These are phyloP conservation scores for Leptarthrus brevirostris DNA, from an alignment of 2,888 invertebrate species.

Conservation along the genomic window DNA sequence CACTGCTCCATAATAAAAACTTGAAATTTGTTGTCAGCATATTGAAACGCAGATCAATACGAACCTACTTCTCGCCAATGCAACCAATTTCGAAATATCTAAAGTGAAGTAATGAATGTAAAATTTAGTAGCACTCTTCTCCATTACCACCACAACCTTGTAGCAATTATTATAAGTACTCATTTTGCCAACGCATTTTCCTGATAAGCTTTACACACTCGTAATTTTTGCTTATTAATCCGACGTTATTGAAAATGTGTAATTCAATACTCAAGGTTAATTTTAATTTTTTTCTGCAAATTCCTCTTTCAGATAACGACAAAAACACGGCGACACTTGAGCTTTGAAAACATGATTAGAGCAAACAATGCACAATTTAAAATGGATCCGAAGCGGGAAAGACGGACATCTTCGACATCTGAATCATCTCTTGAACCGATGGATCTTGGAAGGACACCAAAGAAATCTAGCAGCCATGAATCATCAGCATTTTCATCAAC, in stretches of 20 bases:
- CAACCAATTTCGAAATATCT: not conserved
- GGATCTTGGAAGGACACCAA: slow-evolving; percentile 64
- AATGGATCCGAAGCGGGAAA: slow-evolving; percentile 62
- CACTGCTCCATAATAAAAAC: not conserved
- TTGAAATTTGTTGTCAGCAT: not conserved
- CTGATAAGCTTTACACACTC: slow-evolving; percentile 11
- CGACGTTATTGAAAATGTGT: slow-evolving; percentile 22
- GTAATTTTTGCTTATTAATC: slow-evolving; percentile 37
- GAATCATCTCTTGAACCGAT: slow-evolving; percentile 66
- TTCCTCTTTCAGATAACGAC: slow-evolving; percentile 41
- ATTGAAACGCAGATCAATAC: not conserved
- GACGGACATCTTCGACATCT: slow-evolving; percentile 62
- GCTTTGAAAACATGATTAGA: slow-evolving; percentile 23
- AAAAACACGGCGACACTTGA: slow-evolving; percentile 6
- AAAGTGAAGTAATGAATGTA: slow-evolving; percentile 16
- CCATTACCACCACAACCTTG: not conserved
- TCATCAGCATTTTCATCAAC: slow-evolving; percentile 2
- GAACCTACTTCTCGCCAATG: not conserved
- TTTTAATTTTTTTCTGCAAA: slow-evolving; percentile 29
- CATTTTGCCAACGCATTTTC: slow-evolving; percentile 4
- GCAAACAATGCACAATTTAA: slow-evolving; percentile 53
- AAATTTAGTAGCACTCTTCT: not conserved
- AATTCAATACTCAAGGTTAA: slow-evolving; percentile 28
- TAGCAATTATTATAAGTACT: no score
- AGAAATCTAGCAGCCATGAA: slow-evolving; percentile 57